phyloP scores from a whole-genome alignment of 1,140 invertebrate species.

The Diorhabda elongata region DNA sequence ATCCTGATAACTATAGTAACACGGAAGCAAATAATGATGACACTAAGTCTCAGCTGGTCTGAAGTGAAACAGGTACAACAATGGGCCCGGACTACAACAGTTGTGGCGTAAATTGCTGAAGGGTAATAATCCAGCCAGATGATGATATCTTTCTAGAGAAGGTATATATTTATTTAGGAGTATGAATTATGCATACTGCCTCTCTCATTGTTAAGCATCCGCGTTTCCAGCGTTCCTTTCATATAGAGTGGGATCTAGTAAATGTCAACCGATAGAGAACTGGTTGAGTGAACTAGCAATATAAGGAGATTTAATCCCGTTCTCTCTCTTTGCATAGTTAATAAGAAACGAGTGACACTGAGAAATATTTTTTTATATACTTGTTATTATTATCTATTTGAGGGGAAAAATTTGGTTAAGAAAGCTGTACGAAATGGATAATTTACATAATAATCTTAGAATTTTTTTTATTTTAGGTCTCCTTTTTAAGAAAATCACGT shows the following conservation, averaged over 20 bases:
- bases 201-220: slow-evolving; percentile 26
- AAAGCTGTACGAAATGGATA: too few species aligned
- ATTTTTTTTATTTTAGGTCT: too few species aligned
- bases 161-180: slow-evolving; percentile 36
- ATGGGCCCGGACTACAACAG: background rate
- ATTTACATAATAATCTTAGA: too few species aligned
- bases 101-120: slow-evolving; percentile 2
- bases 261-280: too few species aligned
- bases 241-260: background rate
- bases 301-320: too few species aligned
- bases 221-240: background rate
- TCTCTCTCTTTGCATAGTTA: too few species aligned
- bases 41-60: background rate
- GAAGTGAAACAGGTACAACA: background rate
- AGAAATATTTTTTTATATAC: too few species aligned
- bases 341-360: too few species aligned
- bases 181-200: slow-evolving; percentile 37
- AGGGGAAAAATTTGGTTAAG: too few species aligned
- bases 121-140: slow-evolving; percentile 23
- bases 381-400: too few species aligned
- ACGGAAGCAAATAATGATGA: slow-evolving; percentile 2
- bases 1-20: background rate
- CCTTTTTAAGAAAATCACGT: too few species aligned
- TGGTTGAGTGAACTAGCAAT: too few species aligned
- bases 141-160: slow-evolving; percentile 28